A percentile compares a stretch with the other conserved stretches of the same genome.
Conservation (phyloP, 2,888 invertebrate genomes). For the Drosophila lacicola region DNA sequence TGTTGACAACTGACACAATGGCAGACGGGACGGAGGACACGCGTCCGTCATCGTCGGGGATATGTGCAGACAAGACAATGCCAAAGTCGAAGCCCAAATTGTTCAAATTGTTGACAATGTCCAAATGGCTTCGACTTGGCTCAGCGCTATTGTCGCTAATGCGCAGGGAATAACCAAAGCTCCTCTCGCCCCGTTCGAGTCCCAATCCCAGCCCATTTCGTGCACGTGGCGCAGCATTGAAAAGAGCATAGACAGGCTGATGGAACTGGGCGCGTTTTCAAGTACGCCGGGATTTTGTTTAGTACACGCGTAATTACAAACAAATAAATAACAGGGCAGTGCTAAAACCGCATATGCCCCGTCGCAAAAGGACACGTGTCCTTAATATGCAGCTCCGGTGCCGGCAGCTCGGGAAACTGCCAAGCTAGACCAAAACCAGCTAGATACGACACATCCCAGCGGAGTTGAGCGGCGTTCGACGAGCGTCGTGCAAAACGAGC, state of each 20-base stretch:
- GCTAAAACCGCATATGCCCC: constrained; percentile 62
- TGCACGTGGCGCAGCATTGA: constrained; percentile 55
- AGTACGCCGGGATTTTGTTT: constrained; percentile 76
- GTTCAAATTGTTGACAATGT: constrained; percentile 71
- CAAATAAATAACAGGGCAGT: constrained; percentile 77
- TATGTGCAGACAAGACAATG: constrained; percentile 53
- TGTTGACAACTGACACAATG: constrained; percentile 72
- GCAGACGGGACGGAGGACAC: constrained; percentile 45
- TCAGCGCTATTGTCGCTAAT: constrained; percentile 60
- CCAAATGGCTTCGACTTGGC: constrained; percentile 63
- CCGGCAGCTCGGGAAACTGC: not conserved
- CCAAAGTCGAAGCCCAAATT: constrained; percentile 37
- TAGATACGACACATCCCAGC: constrained; percentile 32
- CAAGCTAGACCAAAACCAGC: constrained; percentile 3
- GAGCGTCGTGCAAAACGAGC: constrained; percentile 81
- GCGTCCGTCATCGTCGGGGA: constrained; percentile 32
- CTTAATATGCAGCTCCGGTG: constrained; percentile 57
- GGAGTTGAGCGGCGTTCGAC: constrained; percentile 70
- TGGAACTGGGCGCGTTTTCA: constrained; percentile 56
- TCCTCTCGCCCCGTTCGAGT: constrained; percentile 4
- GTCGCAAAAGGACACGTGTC: constrained; percentile 67
- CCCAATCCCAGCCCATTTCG: constrained; percentile 22
- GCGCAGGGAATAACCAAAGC: constrained; percentile 55
- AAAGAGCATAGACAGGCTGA: constrained; percentile 62
- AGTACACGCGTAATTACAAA: constrained; percentile 82